Percentiles rank a stretch among this genome's conserved stretches.
These are phyloP conservation scores for Centropus unirufus DNA, from an alignment of 2,113 vertebrate species.

Conservation along the genomic window DNA sequence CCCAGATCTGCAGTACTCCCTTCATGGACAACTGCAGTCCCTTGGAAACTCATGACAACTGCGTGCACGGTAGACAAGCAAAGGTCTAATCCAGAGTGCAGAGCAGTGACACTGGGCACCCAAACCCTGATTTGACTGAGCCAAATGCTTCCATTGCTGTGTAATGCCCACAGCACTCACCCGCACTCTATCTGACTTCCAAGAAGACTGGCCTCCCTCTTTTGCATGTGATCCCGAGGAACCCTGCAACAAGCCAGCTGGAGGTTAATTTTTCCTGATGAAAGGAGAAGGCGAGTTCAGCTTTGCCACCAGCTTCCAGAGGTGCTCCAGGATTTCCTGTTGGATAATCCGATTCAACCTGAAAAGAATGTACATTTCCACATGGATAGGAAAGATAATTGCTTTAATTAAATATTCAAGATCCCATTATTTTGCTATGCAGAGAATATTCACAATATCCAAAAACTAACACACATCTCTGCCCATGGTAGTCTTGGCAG, in stretches of 20 bases:
- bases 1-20: background rate
- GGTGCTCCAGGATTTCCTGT: background rate
- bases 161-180: too few species aligned
- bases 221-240: rapidly evolving
- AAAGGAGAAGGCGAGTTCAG: background rate
- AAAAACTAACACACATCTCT: background rate
- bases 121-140: background rate
- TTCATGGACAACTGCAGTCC: background rate
- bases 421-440: background rate
- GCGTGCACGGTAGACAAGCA: background rate
- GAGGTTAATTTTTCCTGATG: background rate
- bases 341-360: background rate
- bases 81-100: background rate
- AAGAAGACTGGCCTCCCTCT: background rate
- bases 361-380: background rate
- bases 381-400: background rate
- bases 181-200: background rate
- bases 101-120: rapidly evolving
- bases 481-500: background rate
- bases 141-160: background rate
- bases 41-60: background rate
- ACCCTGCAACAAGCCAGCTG: rapidly evolving
- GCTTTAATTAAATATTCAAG: background rate
- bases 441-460: background rate
- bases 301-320: background rate